A percentile compares a stretch with the other conserved stretches of the same genome.
phyloP scores from a whole-genome alignment of 2,797 vertebrate genomes.

The Antrozous pallidus region DNA sequence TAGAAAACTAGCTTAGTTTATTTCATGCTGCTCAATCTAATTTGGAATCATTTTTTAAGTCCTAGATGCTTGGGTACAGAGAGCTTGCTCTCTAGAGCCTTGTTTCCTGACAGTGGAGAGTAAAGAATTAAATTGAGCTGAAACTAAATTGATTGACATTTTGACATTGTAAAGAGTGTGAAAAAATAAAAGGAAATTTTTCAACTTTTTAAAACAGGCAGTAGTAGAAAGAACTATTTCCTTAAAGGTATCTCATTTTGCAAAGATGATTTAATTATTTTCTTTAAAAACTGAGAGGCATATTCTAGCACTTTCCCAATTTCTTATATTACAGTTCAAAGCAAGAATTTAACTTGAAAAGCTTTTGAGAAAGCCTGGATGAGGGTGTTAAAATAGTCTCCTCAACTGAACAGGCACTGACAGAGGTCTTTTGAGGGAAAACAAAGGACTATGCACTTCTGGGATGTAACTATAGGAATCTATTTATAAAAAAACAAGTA shows the following conservation, averaged over 20 bases:
- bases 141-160: conserved; percentile 67
- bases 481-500: conserved; percentile 53
- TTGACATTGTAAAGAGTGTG: conserved; percentile 56
- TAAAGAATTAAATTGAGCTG: conserved; percentile 69
- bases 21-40: conserved; percentile 59
- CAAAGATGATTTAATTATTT: conserved; percentile 42
- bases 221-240: conserved; percentile 35
- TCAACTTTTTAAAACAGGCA: conserved; percentile 61
- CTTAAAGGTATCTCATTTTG: conserved; percentile 44
- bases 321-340: conserved; percentile 50
- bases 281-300: conserved; percentile 36
- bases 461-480: conserved; percentile 48
- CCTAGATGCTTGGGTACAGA: conserved; percentile 44
- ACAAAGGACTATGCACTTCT: conserved; percentile 45
- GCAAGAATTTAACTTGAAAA: conserved; percentile 57
- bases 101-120: conserved; percentile 49
- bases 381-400: conserved; percentile 11
- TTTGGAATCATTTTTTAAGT: conserved; percentile 65
- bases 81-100: conserved; percentile 40
- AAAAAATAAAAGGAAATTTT: conserved; percentile 59
- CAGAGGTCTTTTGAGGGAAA: conserved; percentile 56
- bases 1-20: conserved; percentile 55
- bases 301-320: conserved; percentile 46
- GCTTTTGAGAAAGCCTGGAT: conserved; percentile 46
- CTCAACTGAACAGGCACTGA: conserved; percentile 3